Conservation (phyloP, 2,888 invertebrate species). For the Teinopalpus imperialis region DNA sequence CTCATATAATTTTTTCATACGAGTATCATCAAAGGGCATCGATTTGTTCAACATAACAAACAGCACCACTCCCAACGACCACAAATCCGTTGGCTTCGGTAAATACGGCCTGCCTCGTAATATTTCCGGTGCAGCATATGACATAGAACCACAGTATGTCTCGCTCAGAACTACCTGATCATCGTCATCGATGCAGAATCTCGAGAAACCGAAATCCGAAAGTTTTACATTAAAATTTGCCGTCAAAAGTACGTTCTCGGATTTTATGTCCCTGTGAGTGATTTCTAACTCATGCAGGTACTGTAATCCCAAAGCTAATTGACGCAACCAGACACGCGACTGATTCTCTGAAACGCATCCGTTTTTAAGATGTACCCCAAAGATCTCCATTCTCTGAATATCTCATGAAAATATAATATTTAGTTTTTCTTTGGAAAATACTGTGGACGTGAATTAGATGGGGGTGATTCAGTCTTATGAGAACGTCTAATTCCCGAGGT, state of each 20-base stretch:
- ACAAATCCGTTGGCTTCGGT: constrained; percentile 88
- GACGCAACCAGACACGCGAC: constrained; percentile 86
- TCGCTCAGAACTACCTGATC: constrained; percentile 82
- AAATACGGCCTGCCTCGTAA: constrained; percentile 87
- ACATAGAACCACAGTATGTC: constrained; percentile 93
- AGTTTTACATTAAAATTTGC: constrained; percentile 88
- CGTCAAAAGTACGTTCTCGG: constrained; percentile 89
- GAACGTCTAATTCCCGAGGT: constrained; percentile 90
- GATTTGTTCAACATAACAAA: constrained; percentile 92
- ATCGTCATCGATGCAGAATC: constrained; percentile 61
- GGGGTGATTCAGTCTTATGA: constrained; percentile 88
- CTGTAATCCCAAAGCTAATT: constrained; percentile 85
- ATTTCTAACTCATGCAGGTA: constrained; percentile 89
- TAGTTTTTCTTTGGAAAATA: constrained; percentile 86
- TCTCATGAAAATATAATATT: constrained; percentile 91
- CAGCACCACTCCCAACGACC: constrained; percentile 90
- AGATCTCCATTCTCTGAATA: constrained; percentile 90
- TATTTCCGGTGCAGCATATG: constrained; percentile 94
- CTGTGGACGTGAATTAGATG: constrained; percentile 90
- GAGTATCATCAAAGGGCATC: constrained; percentile 92
- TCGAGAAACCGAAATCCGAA: constrained; percentile 92
- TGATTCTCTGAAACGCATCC: constrained; percentile 87
- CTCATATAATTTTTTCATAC: constrained; percentile 87
- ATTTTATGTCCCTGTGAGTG: constrained; percentile 90
- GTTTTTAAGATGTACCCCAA: constrained; percentile 87